Evolutionary conservation across 2,888 invertebrate species (phyloP), one percentile per base, ranked within the genome.

Genomic region (Phorcus lineatus): DNA sequence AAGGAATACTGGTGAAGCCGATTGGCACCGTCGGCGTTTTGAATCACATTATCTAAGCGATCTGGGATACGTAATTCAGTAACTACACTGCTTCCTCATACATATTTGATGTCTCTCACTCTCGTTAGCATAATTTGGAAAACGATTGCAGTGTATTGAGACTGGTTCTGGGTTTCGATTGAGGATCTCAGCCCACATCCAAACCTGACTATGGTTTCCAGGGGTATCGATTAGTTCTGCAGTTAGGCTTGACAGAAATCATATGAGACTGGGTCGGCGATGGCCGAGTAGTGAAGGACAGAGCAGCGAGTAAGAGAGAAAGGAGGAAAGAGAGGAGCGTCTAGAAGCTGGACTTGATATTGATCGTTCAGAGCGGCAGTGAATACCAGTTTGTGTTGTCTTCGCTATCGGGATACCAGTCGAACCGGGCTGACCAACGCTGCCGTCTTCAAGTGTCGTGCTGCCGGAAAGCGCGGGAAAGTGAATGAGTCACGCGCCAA

Each of bases 61-160:
- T 24, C 28, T 28, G 62, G 28, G 62, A 62, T 62, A 62, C 62
- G 62, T 28, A 62, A 62, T 62, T 62, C 62, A 62, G 62, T 62
- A 62, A 62, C 62, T 62, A 22, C 62, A 62, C 4, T 17, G 62
- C 28, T 62, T 62, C 70, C 31, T 36, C 70, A 36, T 70, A 28
- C 70, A 70, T 70, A 70, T 70, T 70, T 70, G 31, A 70, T 70
- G 40, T 70, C 70, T 31, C 36, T 36, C n/a, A 19, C 70, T 31
- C 70, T 70, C 70, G 70, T 70, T 70, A 70, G 70, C 70, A 70
- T 70, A 70, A 70, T 70, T 70, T 31, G 70, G 31, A 36, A 70
- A 16, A 36, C 70, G 36, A 36, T 70, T 36, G 70, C 36, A 62
- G 28, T 62, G 36, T 70, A 36, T 70, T 31, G 70, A n/a, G 31